phyloP scores from a whole-genome alignment of 2,888 invertebrate species.

The Asteroscopus sphinx region DNA sequence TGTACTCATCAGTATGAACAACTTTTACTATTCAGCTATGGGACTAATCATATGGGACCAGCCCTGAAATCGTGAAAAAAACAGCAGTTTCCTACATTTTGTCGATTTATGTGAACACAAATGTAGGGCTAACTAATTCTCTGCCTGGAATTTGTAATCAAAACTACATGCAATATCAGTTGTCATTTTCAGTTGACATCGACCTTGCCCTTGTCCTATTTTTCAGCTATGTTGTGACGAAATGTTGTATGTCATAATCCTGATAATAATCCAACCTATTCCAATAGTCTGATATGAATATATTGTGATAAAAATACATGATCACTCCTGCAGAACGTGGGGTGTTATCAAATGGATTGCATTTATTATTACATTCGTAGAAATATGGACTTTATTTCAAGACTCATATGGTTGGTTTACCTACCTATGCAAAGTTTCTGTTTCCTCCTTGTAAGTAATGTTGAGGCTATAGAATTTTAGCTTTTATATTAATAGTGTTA shows the following conservation, averaged over 20 bases:
- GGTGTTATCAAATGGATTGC: conserved; percentile 18
- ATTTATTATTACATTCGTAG: conserved; percentile 3
- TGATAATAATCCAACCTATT: conserved; percentile 34
- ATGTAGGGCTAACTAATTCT: no score
- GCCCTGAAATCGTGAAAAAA: no score
- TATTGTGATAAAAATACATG: conserved; percentile 2
- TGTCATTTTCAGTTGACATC: no score
- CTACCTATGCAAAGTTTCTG: background rate
- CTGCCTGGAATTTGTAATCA: no score
- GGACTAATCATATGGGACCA: no score
- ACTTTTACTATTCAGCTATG: no score
- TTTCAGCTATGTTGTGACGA: no score
- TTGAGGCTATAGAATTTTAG: conserved; percentile 7
- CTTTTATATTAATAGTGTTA: background rate
- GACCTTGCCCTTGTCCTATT: no score
- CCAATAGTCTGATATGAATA: conserved; percentile 9
- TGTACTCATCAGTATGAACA: no score
- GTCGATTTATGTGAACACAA: no score
- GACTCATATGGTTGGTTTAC: background rate
- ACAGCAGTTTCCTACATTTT: no score
- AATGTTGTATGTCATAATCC: background rate
- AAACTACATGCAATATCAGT: no score
- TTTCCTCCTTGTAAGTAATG: background rate
- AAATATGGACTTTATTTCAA: background rate
- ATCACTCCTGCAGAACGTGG: conserved; percentile 24